Evolutionary conservation across 2,888 invertebrate genomes (phyloP), one percentile per base, ranked within the genome.

Genomic region (Melieria crassipennis): DNA sequence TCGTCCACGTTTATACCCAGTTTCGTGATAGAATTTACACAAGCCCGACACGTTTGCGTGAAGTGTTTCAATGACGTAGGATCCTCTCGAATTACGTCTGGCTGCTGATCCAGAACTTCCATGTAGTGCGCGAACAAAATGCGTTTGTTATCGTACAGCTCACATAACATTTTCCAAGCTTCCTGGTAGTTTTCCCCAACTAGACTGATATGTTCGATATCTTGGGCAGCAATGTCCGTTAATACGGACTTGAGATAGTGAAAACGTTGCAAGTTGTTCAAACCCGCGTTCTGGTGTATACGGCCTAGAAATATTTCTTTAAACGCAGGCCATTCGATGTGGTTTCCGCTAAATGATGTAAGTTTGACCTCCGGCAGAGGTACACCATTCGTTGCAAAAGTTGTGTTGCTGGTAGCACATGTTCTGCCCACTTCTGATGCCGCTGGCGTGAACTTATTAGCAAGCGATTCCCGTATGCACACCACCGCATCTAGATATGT

Each of bases 41-140:
- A 65, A n/a, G 55, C 52, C 52, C 56, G 30, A 56, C 70, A 56
- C 10, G 64, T 64, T 48, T 64, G 70, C 7, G 48, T 70, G 42
- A 70, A 70, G 16, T 58, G 57, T 11, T 70, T 70, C 11, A 70
- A 57, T 30, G 70, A 5, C 4, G 16, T 10, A 13, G 68, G 42
- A 48, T 69, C 63, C 42, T 62, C 65, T 7, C 55, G 48, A 60
- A 43, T 57, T 11, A 70, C 61, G n/a, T 47, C 46, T 13, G 48
- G 55, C 45, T 55, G 45, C n/a, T 50, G 30, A 65, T 55, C 65
- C 5, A 65, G 48, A 10, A 60, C 60, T 10, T 67, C 60, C 67
- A 67, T 67, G 30, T 58, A 67, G 30, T 67, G 67, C n/a, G 60
- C 30, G 45, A 67, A 60, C 48, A 67, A 60, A 50, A 70, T 65